phyloP scores from a whole-genome alignment of 30 jellyfish, hydroid and myxozoan genomes.

The Hydra vulgaris region DNA sequence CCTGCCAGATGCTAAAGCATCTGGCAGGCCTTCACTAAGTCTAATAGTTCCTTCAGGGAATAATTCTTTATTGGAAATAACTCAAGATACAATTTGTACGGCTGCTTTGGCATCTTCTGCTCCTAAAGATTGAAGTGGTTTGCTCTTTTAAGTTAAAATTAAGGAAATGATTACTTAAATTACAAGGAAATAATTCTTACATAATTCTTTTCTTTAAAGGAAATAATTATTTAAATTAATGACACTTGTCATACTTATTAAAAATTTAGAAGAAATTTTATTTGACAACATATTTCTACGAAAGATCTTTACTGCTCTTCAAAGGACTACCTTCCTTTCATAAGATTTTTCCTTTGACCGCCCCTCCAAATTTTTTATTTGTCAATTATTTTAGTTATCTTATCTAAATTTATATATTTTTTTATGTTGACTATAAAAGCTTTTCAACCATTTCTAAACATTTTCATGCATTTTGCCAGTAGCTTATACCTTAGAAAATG shows the following conservation, averaged over 20 bases:
- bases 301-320: background rate
- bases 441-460: background rate
- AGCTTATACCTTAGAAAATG: background rate
- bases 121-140: background rate
- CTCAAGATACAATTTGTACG: background rate
- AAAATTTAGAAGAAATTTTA: background rate
- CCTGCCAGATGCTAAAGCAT: too few relatives aligned
- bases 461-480: background rate
- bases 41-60: background rate
- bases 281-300: background rate
- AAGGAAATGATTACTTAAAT: too few relatives aligned
- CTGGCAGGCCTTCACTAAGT: background rate
- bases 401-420: background rate
- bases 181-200: too few relatives aligned
- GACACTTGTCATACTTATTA: background rate
- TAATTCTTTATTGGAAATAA: background rate
- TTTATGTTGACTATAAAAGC: background rate
- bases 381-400: background rate
- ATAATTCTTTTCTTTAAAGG: too few relatives aligned
- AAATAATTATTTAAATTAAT: too few relatives aligned
- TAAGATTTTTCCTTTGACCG: background rate
- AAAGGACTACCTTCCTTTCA: background rate
- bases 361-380: background rate
- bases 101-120: background rate
- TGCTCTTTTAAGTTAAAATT: background rate